Conservation (phyloP, 2,113 vertebrate species). For the Etheostoma cragini region DNA sequence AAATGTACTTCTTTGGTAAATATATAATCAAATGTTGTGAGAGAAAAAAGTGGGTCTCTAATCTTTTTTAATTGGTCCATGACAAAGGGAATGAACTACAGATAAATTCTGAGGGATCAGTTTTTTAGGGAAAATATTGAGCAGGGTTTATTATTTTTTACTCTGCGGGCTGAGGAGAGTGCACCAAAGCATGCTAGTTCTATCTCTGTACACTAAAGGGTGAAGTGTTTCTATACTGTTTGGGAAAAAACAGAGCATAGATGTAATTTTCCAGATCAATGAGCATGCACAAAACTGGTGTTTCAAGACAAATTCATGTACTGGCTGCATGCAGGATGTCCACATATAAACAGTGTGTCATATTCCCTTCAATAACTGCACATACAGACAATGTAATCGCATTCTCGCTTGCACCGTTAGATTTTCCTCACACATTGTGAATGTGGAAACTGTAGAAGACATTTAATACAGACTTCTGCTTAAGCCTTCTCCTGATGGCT, state of each 20-base stretch:
- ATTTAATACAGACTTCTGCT: slow-evolving; percentile 22
- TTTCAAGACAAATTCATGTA: slow-evolving; percentile 1
- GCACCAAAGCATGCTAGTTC: not conserved
- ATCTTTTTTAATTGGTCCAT: not conserved
- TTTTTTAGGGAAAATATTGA: not conserved
- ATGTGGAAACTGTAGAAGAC: slow-evolving; percentile 17
- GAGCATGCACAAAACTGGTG: not conserved
- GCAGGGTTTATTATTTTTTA: not conserved
- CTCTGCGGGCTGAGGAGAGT: not conserved
- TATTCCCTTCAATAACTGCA: not conserved
- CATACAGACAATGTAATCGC: not conserved
- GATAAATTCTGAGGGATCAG: not conserved
- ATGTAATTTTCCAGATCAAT: slow-evolving; percentile 27
- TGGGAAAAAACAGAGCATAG: not conserved
- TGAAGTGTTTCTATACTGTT: not conserved
- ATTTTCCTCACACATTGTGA: slow-evolving; percentile 30
- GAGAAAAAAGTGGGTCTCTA: not conserved
- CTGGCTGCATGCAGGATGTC: not conserved
- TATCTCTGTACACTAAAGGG: slow-evolving; percentile 1
- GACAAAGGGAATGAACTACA: not conserved
- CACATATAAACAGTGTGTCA: not conserved
- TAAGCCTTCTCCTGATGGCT: slow-evolving; percentile 51
- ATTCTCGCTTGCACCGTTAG: not conserved
- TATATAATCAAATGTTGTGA: not conserved
- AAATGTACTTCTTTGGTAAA: not conserved